phyloP scores from a whole-genome alignment of 64 coral and sea anemone genomes.

The Catalaphyllia jardinei region DNA sequence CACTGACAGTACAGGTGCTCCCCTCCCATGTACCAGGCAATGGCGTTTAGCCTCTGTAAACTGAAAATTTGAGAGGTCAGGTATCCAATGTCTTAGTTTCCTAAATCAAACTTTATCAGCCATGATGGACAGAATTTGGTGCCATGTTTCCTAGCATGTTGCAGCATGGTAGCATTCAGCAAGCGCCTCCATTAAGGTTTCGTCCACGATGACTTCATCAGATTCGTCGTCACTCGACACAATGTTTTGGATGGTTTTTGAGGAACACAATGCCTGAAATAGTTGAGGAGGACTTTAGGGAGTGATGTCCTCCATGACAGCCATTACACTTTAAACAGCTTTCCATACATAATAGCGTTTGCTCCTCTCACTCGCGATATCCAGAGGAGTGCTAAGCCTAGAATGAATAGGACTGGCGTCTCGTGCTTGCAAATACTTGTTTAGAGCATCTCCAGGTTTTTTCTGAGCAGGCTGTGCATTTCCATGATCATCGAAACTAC shows the following conservation, averaged over 20 bases:
- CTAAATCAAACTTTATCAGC: slow-evolving; percentile 36
- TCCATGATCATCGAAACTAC: neutral
- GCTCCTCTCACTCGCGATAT: slow-evolving; percentile 48
- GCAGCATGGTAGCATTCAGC: slow-evolving; percentile 40
- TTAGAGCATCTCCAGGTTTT: slow-evolving; percentile 23
- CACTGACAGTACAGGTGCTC: neutral
- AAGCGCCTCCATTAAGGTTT: neutral
- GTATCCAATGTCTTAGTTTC: slow-evolving; percentile 12
- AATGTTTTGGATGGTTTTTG: neutral
- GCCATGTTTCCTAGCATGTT: neutral
- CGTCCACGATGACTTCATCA: neutral
- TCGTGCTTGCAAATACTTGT: slow-evolving; percentile 50
- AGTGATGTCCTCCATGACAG: neutral
- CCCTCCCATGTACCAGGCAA: slow-evolving; percentile 1
- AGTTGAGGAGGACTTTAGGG: neutral
- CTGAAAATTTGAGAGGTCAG: neutral
- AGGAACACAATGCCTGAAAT: neutral
- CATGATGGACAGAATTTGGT: slow-evolving; percentile 36
- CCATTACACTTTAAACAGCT: neutral
- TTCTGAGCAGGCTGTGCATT: neutral
- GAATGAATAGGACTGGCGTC: slow-evolving; percentile 61
- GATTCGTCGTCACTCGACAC: neutral
- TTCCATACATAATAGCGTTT: slow-evolving; percentile 60
- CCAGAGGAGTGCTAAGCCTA: slow-evolving; percentile 46
- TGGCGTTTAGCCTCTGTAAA: slow-evolving; percentile 17